Conservation (phyloP, 1,140 invertebrate species). For the Ectropis grisescens region DNA sequence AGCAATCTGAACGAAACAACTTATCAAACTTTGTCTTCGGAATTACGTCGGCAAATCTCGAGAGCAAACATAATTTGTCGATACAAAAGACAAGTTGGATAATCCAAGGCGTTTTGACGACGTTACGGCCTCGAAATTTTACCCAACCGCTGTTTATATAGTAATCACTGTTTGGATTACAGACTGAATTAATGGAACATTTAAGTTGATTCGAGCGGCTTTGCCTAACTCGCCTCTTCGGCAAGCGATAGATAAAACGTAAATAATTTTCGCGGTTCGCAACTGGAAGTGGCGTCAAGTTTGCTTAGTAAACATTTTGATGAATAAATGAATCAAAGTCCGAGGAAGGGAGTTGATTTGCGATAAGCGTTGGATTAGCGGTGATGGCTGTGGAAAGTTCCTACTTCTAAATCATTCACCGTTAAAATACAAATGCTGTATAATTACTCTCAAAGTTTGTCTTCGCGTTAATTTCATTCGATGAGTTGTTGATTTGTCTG, state of each 20-base stretch:
- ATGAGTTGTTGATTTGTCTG: too few relatives aligned
- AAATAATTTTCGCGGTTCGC: slow-evolving; percentile 16
- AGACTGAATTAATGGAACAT: slow-evolving; percentile 44
- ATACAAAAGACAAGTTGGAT: slow-evolving; percentile 27
- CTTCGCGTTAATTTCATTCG: too few relatives aligned
- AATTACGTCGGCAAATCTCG: slow-evolving; percentile 12
- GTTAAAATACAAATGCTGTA: too few relatives aligned
- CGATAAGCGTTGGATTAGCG: too few relatives aligned
- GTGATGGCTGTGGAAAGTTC: too few relatives aligned
- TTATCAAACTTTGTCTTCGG: slow-evolving; percentile 9
- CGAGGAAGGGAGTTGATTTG: too few relatives aligned
- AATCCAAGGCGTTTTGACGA: slow-evolving; percentile 21
- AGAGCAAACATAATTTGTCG: slow-evolving; percentile 24
- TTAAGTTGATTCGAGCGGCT: slow-evolving; percentile 39
- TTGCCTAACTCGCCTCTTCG: slow-evolving; percentile 3
- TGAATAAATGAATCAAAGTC: slow-evolving; percentile 33
- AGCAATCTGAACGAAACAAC: slow-evolving; percentile 2
- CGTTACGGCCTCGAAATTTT: slow-evolving; percentile 18
- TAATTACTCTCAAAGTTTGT: too few relatives aligned
- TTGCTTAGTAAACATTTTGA: slow-evolving; percentile 32
- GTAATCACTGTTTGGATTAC: slow-evolving; percentile 37
- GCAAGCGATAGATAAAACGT: slow-evolving; percentile 16
- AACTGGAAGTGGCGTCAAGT: slow-evolving; percentile 7
- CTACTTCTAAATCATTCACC: too few relatives aligned
- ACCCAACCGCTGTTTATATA: slow-evolving; percentile 30